Conservation (phyloP, 2,113 vertebrate genomes). For the Eira barbara region DNA sequence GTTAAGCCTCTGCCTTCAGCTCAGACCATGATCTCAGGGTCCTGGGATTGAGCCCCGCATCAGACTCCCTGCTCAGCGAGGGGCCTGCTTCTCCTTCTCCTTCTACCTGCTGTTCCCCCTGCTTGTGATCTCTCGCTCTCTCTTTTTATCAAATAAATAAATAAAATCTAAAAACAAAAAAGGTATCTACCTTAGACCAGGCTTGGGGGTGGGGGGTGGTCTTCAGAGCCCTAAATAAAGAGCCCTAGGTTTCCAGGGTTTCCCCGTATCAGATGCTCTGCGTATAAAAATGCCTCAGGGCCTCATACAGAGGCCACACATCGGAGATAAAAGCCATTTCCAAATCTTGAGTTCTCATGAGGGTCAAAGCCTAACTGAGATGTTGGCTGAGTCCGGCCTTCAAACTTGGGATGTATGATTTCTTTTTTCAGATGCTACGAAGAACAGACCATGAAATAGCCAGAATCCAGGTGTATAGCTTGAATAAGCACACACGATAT, state of each 20-base stretch:
- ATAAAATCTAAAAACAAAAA: not conserved
- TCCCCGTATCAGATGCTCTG: not conserved
- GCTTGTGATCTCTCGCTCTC: not conserved
- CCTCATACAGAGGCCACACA: not conserved
- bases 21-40: not conserved
- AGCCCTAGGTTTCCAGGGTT: not conserved
- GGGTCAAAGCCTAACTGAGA: not conserved
- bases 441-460: not conserved
- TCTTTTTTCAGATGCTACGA: not conserved
- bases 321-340: not conserved
- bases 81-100: not conserved
- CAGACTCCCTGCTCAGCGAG: not conserved
- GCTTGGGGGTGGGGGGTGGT: not conserved
- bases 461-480: not conserved
- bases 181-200: not conserved
- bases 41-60: not conserved
- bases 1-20: not conserved
- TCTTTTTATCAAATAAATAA: not conserved
- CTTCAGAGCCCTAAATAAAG: not conserved
- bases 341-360: not conserved
- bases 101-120: not conserved
- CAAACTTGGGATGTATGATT: not conserved
- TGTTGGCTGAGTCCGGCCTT: not conserved
- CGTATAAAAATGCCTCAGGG: not conserved
- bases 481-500: not conserved